Evolutionary conservation across 2,888 invertebrate genomes (phyloP).

Genomic region (Myathropa florea): DNA sequence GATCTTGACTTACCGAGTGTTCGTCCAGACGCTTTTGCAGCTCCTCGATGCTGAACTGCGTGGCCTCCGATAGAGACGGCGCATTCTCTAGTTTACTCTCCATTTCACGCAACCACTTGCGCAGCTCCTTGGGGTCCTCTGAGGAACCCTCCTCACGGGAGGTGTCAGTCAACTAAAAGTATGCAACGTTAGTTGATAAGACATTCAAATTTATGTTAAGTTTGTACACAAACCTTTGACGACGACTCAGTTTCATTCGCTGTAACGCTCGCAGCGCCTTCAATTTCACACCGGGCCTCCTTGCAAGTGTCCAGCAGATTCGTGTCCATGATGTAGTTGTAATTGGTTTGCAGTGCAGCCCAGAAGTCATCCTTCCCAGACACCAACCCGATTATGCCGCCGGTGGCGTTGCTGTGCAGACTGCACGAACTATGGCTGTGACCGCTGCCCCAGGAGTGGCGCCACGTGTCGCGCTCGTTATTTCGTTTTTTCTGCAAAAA

Average conservation of each 20-base stretch:
- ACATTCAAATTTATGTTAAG: neutral
- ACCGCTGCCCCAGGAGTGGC: slow-evolving; percentile 89
- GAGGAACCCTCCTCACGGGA: slow-evolving; percentile 76
- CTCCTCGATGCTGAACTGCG: slow-evolving; percentile 87
- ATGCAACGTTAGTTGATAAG: slow-evolving; percentile 48
- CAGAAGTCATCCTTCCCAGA: slow-evolving; percentile 92
- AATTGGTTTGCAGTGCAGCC: slow-evolving; percentile 94
- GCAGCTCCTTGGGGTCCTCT: slow-evolving; percentile 83
- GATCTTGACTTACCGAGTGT: slow-evolving; percentile 89
- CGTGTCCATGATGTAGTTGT: slow-evolving; percentile 97
- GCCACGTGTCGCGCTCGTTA: slow-evolving; percentile 86
- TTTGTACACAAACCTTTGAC: slow-evolving; percentile 74
- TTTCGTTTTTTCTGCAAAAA: slow-evolving; percentile 79
- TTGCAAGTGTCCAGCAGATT: slow-evolving; percentile 94
- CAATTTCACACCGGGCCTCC: slow-evolving; percentile 81
- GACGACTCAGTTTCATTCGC: slow-evolving; percentile 74
- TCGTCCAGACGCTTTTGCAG: slow-evolving; percentile 89
- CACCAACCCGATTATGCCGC: slow-evolving; percentile 75
- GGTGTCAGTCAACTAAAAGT: slow-evolving; percentile 76
- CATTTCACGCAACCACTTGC: slow-evolving; percentile 93
- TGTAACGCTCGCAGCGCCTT: slow-evolving; percentile 75
- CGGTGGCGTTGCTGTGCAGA: slow-evolving; percentile 79
- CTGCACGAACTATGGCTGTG: slow-evolving; percentile 85
- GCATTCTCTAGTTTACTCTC: slow-evolving; percentile 88
- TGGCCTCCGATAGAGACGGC: slow-evolving; percentile 86